A percentile compares a stretch with the other conserved stretches of the same genome.
Evolutionary conservation across 2,797 vertebrate species (phyloP).

Genomic region (Enteromius trimaculatus): DNA sequence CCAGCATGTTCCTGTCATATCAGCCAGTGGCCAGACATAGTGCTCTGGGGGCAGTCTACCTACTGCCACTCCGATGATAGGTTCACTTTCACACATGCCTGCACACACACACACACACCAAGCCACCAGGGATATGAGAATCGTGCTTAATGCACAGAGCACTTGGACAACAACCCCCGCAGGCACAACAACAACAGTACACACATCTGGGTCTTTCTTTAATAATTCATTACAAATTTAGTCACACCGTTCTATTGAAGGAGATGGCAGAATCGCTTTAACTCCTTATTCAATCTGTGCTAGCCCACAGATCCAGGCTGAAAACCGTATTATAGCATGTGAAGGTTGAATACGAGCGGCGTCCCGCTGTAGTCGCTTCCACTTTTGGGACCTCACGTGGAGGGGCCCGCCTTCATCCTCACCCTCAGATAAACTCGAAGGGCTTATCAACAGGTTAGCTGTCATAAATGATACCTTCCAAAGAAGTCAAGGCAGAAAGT

Average conservation of each 20-base stretch:
- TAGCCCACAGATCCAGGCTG: slow-evolving; percentile 15
- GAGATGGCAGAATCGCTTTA: not conserved
- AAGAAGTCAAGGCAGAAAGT: slow-evolving; percentile 58
- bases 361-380: slow-evolving; percentile 77
- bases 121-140: slow-evolving; percentile 73
- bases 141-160: slow-evolving; percentile 76
- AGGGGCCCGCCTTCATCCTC: slow-evolving; percentile 62
- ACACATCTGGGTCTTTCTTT: slow-evolving; percentile 51
- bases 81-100: slow-evolving; percentile 70
- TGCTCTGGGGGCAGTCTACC: slow-evolving; percentile 76
- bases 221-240: slow-evolving; percentile 63
- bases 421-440: slow-evolving; percentile 73
- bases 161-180: slow-evolving; percentile 63
- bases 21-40: slow-evolving; percentile 62
- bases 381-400: slow-evolving; percentile 70
- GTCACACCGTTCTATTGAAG: slow-evolving; percentile 36
- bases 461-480: slow-evolving; percentile 73
- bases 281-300: slow-evolving; percentile 19
- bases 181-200: slow-evolving; percentile 63
- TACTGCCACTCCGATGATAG: slow-evolving; percentile 71
- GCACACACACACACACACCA: slow-evolving; percentile 65
- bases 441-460: slow-evolving; percentile 78
- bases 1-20: slow-evolving; percentile 79
- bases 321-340: slow-evolving; percentile 55
- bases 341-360: slow-evolving; percentile 69